phyloP scores from a whole-genome alignment of 2,888 invertebrate genomes.

The Deilephila porcellus region DNA sequence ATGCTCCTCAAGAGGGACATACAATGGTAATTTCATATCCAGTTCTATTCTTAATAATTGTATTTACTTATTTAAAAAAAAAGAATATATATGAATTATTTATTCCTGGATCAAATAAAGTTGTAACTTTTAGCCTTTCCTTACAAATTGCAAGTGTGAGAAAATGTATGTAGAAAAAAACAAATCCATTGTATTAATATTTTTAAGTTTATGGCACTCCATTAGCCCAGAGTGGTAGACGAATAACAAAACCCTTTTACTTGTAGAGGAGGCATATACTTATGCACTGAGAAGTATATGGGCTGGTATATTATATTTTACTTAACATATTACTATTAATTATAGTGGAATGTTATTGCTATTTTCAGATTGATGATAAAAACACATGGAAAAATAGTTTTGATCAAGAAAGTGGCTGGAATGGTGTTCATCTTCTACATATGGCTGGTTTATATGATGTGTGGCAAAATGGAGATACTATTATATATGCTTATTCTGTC shows the following conservation, averaged over 20 bases:
- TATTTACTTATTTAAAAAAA: background rate
- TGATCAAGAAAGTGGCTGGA: constrained; percentile 83
- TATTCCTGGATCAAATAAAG: no score
- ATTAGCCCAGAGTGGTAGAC: background rate
- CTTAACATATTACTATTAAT: background rate
- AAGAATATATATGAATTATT: background rate
- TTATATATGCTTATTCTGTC: constrained; percentile 89
- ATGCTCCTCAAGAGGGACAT: constrained; percentile 84
- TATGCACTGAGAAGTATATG: no score
- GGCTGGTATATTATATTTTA: constrained; percentile 20
- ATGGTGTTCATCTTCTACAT: constrained; percentile 86
- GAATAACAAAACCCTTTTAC: background rate
- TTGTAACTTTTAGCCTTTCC: no score
- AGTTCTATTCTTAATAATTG: background rate
- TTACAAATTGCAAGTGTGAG: no score
- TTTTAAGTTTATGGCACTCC: no score
- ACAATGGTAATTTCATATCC: constrained; percentile 58
- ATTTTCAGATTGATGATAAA: constrained; percentile 79
- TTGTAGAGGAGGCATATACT: no score
- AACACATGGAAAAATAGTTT: constrained; percentile 81
- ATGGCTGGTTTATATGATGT: constrained; percentile 91
- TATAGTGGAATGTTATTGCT: background rate
- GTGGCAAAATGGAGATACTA: constrained; percentile 85
- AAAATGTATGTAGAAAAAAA: no score
- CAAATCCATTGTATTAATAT: no score